Evolutionary conservation across 2,888 invertebrate genomes (phyloP), one percentile per base, ranked within the genome.

Genomic region (Drosophila niveifrons): DNA sequence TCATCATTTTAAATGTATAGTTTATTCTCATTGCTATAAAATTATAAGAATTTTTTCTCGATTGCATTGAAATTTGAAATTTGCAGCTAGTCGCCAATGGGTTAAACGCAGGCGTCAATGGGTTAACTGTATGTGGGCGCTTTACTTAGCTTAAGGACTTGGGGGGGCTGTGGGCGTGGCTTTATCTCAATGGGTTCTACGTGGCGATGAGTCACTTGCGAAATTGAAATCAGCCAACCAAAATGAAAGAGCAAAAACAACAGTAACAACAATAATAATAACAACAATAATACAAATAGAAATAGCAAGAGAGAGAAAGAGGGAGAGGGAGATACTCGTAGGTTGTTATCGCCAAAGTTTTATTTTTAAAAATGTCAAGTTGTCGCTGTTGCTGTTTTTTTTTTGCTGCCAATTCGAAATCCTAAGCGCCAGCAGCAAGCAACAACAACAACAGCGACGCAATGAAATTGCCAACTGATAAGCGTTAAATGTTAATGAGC

Each of bases 151-250:
- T n/a, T 11, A 36, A 8, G 39, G 13, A 13, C 2, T 17, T 9
- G 23, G 11, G 23, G 8, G n/a, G 1, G 15, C n/a, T 28, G 58
- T 29, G 28, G 74, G 68, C 65, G 75, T 74, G 62, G 51, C 83
- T 72, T 70, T 76, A 85, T 88, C 82, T 75, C 55, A 55, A 66
- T 65, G 66, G 62, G 50, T 57, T 82, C 74, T 57, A 46, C 74
- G 75, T 56, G 41, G 44, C 3, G 39, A 63, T 83, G 87, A 82
- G 66, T 77, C 78, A 86, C 48, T 28, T 39, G 13, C 46, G 59
- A 67, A 67, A 51, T 65, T 58, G 56, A 67, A 83, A 72, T 74
- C 89, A 80, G 64, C 89, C 89, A 83, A 83, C 89, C 82, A 83
- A 86, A 82, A 80, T 85, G 66, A 68, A 64, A 82, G 71, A 62